Conservation (phyloP, 2,113 vertebrate species). For the Sander lucioperca region DNA sequence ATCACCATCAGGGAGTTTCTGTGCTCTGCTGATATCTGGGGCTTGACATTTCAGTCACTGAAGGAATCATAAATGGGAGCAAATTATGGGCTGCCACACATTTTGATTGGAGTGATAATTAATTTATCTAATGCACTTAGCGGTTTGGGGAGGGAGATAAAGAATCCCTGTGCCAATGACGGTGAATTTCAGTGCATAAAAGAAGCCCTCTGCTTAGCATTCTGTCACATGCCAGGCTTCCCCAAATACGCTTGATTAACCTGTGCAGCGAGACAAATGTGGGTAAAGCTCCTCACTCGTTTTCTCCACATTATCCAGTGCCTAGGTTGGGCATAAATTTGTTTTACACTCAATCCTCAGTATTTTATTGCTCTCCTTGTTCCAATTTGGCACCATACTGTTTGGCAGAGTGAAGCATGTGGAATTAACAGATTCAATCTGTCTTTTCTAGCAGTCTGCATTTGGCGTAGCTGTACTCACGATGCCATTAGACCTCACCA, state of each 20-base stretch:
- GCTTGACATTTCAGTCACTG: constrained; percentile 8
- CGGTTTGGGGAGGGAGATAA: constrained; percentile 23
- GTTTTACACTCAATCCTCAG: constrained; percentile 15
- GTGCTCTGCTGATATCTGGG: constrained; percentile 35
- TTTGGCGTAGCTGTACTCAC: constrained; percentile 29
- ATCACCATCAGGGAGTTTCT: neutral
- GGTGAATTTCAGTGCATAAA: constrained; percentile 32
- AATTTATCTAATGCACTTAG: constrained; percentile 25
- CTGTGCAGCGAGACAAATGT: neutral
- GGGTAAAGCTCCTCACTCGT: constrained; percentile 10
- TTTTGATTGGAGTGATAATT: constrained; percentile 43
- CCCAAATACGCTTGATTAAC: constrained; percentile 35
- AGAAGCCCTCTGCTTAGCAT: constrained; percentile 44
- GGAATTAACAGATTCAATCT: constrained; percentile 50
- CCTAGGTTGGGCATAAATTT: neutral
- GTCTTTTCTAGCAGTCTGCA: constrained; percentile 20
- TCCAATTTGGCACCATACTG: constrained; percentile 12
- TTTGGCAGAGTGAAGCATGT: constrained; percentile 44
- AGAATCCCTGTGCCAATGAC: constrained; percentile 31
- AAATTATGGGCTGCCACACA: constrained; percentile 10
- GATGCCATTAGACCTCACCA: constrained; percentile 18
- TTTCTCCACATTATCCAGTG: neutral
- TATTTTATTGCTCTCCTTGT: constrained; percentile 23
- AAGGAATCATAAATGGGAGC: constrained; percentile 24
- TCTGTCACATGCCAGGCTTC: constrained; percentile 18